Evolutionary conservation across 2,113 vertebrate genomes (phyloP), one percentile per base, ranked within the genome.

Genomic region (Hypocryptadius cinnamomeus): DNA sequence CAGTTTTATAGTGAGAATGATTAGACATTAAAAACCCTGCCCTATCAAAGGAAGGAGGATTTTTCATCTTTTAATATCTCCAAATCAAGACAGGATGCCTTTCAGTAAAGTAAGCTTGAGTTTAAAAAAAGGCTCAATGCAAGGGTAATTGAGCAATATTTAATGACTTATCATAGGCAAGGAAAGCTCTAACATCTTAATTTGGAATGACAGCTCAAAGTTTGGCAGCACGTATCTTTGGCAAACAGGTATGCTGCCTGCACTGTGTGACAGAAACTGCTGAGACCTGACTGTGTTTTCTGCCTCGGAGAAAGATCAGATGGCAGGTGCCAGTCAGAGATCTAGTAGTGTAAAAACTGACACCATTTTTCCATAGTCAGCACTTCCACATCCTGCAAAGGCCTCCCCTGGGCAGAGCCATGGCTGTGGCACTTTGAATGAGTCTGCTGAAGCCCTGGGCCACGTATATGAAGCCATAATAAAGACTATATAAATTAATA

Each of bases 21-120:
- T 96, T 95, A 93, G 87, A 93, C 87, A 89, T 94, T 95, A 82
- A 93, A 92, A 93, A 18, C n/a, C 79, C 51, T 88, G 73, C 71
- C 90, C 92, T 96, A 95, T 94, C 95, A 94, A 96, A 96, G 91
- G 84, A 90, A 93, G 48, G 37, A 90, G 53, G 65, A 89, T 93
- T 94, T 93, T 94, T 96, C 92, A 96, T 95, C 94, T 96, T 92
- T 89, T 93, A 94, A 91, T 95, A 87, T 93, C 94, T 94, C 65
- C 86, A 95, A 91, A 96, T 96, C 89, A 94, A 94, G 95, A 93
- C 50, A 82, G 94, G 94, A 95, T 92, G 73, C 78, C 89, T 96
- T 92, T 95, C 92, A 87, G 92, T 88, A 92, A 90, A 89, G 83
- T 90, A 92, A 96, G 89, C 80, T 81, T 2, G 5, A 81, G 66